Evolutionary conservation across 2,113 vertebrate genomes (phyloP), one percentile per base, ranked within the genome.

Genomic region (Martes martes): DNA sequence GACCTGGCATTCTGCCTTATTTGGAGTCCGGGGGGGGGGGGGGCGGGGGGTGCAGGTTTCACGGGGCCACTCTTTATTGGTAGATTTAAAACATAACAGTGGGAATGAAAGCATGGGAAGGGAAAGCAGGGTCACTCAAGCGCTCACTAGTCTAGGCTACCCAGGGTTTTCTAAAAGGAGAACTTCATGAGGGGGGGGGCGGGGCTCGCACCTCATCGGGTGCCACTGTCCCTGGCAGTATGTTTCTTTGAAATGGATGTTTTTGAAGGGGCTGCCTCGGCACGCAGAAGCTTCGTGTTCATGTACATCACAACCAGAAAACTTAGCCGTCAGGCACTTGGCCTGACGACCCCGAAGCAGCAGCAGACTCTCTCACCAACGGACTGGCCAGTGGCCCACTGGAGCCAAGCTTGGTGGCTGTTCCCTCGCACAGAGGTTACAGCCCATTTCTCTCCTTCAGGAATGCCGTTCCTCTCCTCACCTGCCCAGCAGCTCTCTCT

Each of bases 271-370:
- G 52, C n/a, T 57, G 23, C 52, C n/a, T 14, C 52, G 0, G 52
- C 33, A 9, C 2, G 1, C 31, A 3, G 36, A 81, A 81, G 21
- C 79, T 81, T n/a, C 19, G 50, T 52, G 31, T 52, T 10, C 52
- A 3, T 7, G 14, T 55, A 55, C 11, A 1, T 55, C 21, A 80
- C 78, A 52, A 80, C n/a, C 21, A 4, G 7, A 81, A 81, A 24
- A 23, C 50, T 50, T 24, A 4, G 7, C 2, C 9, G 50, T 57
- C 79, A 16, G 13, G 79, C 79, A 4, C 52, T 39, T 57, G 13
- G 28, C 13, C 52, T 42, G 39, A 42, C 4, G 4, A 31, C 28
- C 36, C 6, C 0, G 0, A 52, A 24, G n/a, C 26, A 19, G 3
- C 6, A 55, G 4, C n/a, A 31, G 28, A 55, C 15, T 24, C 18